phyloP scores from a whole-genome alignment of 1,140 invertebrate genomes.

The Brachionus plicatilis region DNA sequence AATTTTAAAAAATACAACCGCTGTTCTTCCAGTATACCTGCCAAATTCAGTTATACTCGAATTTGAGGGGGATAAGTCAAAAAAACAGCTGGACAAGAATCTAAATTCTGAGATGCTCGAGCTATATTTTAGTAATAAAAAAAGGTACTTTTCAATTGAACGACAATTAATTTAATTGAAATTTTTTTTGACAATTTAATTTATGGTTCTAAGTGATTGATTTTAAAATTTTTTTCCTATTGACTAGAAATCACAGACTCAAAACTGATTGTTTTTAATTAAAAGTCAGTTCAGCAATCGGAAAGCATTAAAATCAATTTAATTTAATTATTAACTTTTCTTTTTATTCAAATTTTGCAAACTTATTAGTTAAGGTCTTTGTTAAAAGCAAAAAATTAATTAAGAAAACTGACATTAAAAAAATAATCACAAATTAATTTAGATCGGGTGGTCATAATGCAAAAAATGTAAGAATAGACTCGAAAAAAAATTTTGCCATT shows the following conservation, averaged over 20 bases:
- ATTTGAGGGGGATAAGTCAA: neutral
- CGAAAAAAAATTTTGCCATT: neutral
- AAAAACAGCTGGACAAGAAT: neutral
- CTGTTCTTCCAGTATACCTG: neutral
- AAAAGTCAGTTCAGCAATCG: neutral
- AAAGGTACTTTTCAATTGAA: neutral
- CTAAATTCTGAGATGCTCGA: neutral
- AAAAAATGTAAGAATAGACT: neutral
- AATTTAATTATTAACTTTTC: neutral
- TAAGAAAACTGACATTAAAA: neutral
- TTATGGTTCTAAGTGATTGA: neutral
- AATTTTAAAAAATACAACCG: slow-evolving; percentile 9
- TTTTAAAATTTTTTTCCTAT: neutral
- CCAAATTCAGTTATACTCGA: slow-evolving; percentile 22
- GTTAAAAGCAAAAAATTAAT: neutral
- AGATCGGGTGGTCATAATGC: slow-evolving; percentile 24
- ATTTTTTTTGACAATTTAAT: neutral
- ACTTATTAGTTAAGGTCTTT: neutral
- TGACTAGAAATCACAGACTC: neutral
- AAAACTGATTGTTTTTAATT: neutral
- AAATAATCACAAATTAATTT: neutral
- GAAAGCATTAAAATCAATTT: neutral
- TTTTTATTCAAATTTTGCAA: neutral
- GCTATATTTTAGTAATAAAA: slow-evolving; percentile 36
- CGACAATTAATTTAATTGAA: neutral